Conservation (phyloP, 2,888 invertebrate genomes). For the Cheilosia grossa region DNA sequence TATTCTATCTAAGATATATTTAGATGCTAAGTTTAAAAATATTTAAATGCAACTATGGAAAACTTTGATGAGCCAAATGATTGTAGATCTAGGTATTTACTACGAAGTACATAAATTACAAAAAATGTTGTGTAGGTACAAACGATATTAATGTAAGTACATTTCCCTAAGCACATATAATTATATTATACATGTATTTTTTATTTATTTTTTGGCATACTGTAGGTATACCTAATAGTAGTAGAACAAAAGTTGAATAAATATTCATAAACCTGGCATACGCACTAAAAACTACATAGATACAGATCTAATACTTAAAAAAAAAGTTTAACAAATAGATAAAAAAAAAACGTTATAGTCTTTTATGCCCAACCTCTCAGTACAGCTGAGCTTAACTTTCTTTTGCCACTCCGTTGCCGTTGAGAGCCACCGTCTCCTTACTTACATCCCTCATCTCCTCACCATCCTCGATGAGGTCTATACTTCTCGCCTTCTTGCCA, state of each 20-base stretch:
- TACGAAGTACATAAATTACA: constrained; percentile 29
- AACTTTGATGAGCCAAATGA: constrained; percentile 26
- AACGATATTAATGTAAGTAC: constrained; percentile 20
- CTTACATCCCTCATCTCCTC: constrained; percentile 58
- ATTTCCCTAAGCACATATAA: too few relatives aligned
- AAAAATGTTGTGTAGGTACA: constrained; percentile 17
- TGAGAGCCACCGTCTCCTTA: constrained; percentile 32
- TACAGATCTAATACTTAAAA: constrained; percentile 25
- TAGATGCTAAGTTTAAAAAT: constrained; percentile 32
- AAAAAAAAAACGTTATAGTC: constrained; percentile 1
- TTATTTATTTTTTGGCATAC: constrained; percentile 24
- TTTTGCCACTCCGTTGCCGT: constrained; percentile 51
- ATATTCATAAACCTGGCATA: neutral
- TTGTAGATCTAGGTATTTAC: constrained; percentile 17
- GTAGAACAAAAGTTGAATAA: neutral
- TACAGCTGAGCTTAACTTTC: constrained; percentile 20
- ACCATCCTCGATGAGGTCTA: constrained; percentile 76
- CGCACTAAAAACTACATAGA: neutral
- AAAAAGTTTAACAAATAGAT: constrained; percentile 3
- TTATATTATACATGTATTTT: neutral
- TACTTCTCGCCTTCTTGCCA: constrained; percentile 82
- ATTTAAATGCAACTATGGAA: constrained; percentile 38
- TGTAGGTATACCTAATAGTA: neutral
- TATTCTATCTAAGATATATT: constrained; percentile 35
- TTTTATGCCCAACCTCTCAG: neutral